Base-by-base conservation (phyloP, 2,888 invertebrate species). In the Chrysodeixis includens region DNA sequence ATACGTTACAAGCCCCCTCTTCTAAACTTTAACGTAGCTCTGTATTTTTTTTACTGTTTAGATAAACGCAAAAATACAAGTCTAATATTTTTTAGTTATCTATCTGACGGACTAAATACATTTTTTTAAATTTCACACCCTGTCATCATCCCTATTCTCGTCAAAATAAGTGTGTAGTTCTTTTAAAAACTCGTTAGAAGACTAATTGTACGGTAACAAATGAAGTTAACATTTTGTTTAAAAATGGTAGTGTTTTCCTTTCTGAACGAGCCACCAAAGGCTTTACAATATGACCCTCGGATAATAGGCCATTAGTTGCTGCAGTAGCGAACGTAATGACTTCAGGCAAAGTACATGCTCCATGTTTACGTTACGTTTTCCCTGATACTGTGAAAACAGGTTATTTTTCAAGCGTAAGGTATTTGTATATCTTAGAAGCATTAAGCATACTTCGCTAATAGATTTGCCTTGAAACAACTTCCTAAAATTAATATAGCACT, bases 381-480 rank as follows among this genome's bases (percentile, higher is more conserved):
- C 14, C 44, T 16, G 10, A 26, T 26, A 56, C 16, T 4, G 20
- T 49, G 20, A 20, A 20, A 0, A 10, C 10, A 49, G 20, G 46
- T 49, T 16, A 8, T 49, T 49, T 18, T 8, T 49, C 4, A 20
- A 18, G 18, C 10, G 1, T 49, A 18, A n/a, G n/a, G n/a, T 20
- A 18, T 35, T 2, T n/a, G n/a, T n/a, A 46, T 49, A 40, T 40
- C n/a, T n/a, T n/a, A 5, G n/a, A 40, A n/a, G n/a, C 5, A 6
- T 40, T 5, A 40, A n/a, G 4, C 5, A 6, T 7, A 40, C 40
- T n/a, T 40, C 7, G n/a, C 40, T 40, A n/a, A 40, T 40, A n/a
- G 40, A 71, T 57, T 71, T 64, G 63, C 68, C 62, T 63, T 64
- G 70, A 62, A 71, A 64, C 58, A 66, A 44, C 30, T 65, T 68